These are phyloP conservation scores for Seriola dumerili DNA, from an alignment of 2,113 vertebrate species.

Conservation along the genomic window DNA sequence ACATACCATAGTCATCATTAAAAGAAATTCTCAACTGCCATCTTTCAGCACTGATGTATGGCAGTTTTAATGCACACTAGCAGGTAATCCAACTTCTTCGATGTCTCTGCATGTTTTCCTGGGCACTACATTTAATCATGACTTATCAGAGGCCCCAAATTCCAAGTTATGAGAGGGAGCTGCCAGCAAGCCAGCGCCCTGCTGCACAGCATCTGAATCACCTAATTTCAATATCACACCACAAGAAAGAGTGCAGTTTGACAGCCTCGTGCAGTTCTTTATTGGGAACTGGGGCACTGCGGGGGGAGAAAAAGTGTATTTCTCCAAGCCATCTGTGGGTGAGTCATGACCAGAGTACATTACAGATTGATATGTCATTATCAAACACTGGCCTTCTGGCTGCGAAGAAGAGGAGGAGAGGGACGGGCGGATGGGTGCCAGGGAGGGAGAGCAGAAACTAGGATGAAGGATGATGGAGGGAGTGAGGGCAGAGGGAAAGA, in stretches of 20 bases:
- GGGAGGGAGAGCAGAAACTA: constrained; percentile 45
- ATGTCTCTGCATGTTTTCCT: constrained; percentile 20
- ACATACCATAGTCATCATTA: background rate
- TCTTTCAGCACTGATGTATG: constrained; percentile 1
- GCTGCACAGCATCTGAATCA: constrained; percentile 67
- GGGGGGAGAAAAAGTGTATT: constrained; percentile 52
- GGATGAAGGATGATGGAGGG: constrained; percentile 40
- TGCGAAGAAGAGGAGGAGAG: constrained; percentile 38
- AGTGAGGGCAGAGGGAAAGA: constrained; percentile 21
- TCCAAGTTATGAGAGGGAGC: constrained; percentile 63
- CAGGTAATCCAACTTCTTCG: background rate
- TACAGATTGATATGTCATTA: constrained; percentile 80
- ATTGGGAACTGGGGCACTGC: constrained; percentile 74
- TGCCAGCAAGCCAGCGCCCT: constrained; percentile 26
- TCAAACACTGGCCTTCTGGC: constrained; percentile 75
- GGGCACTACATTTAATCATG: constrained; percentile 34
- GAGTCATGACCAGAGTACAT: constrained; percentile 78
- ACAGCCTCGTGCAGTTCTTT: constrained; percentile 67
- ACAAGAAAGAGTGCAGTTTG: constrained; percentile 62
- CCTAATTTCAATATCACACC: constrained; percentile 66
- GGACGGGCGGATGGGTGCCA: constrained; percentile 39
- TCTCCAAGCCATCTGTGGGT: constrained; percentile 71
- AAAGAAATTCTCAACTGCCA: background rate
- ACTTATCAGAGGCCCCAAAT: constrained; percentile 47
- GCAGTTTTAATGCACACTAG: constrained; percentile 18